Base-by-base conservation (phyloP, 2,888 invertebrate species). In the Ochlodes sylvanus region DNA sequence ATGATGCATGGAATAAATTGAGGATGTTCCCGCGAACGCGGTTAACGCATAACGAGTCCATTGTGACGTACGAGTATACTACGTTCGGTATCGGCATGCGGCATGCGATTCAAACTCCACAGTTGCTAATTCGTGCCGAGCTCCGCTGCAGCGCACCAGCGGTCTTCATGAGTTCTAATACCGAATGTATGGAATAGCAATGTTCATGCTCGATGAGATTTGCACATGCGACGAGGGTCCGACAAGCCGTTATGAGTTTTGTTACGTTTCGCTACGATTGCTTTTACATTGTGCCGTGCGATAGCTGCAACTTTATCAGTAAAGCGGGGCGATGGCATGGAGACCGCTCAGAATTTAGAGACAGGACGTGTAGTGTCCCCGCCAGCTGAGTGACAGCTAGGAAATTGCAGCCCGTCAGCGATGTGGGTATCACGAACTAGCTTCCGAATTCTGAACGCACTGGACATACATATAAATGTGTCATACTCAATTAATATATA, bases 371-470 rank as follows among this genome's bases (percentile, higher is more conserved):
- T 73, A 70, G 68, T 58, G 50, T 60, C 54, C 57, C 63, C 57
- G 62, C 27, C 55, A 66, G 69, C 75, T 74, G 75, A 76, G 71
- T 75, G 89, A 85, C 89, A 84, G 77, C 77, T 82, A 77, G 88
- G 89, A 88, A 88, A 89, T 89, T 87, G 80, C 81, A 77, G 74
- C 73, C 79, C 73, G 80, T 80, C 81, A 75, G 71, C 62, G 44
- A 15, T 47, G n/a, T 47, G 44, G 44, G 38, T 42, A 42, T 41
- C 32, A 65, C 61, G 54, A 52, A 68, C 58, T 60, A 60, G 64
- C 55, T 68, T 54, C 38, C 41, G 60, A 47, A 38, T 32, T 34
- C 38, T 41, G 17, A 57, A 67, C 67, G 68, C 68, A 69, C 38
- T 62, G 42, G 14, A 12, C 60, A n/a, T n/a, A n/a, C n/a, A n/a